These are phyloP conservation scores for Dinothrombium tinctorium DNA, from an alignment of 1,140 invertebrate genomes.

Conservation along the genomic window DNA sequence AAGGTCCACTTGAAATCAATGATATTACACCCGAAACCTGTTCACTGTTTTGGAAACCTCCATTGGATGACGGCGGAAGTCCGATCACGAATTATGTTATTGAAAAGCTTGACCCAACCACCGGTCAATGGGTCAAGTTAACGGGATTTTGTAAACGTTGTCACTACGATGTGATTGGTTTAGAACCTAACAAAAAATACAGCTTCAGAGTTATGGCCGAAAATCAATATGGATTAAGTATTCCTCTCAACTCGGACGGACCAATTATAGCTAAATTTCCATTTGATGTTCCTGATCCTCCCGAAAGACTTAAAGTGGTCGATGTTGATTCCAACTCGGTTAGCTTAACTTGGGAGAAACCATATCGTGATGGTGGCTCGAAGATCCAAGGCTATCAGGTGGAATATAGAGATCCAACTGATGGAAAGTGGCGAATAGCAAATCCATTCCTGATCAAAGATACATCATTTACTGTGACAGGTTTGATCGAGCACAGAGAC, in stretches of 20 bases:
- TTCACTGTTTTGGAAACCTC: constrained; percentile 57
- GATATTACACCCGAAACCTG: constrained; percentile 77
- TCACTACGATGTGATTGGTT: constrained; percentile 53
- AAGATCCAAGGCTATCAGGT: constrained; percentile 54
- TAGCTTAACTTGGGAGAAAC: constrained; percentile 79
- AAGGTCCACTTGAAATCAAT: constrained; percentile 65
- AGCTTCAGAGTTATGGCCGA: constrained; percentile 88
- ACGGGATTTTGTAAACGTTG: constrained; percentile 23
- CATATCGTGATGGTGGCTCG: constrained; percentile 71
- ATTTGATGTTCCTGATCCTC: constrained; percentile 73
- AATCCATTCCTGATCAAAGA: constrained; percentile 44
- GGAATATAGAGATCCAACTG: neutral
- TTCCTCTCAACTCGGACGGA: constrained; percentile 58
- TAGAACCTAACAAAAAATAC: constrained; percentile 75
- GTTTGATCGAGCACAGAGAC: constrained; percentile 77
- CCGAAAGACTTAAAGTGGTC: constrained; percentile 60
- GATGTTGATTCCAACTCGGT: constrained; percentile 91
- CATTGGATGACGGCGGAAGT: constrained; percentile 65
- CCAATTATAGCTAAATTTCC: constrained; percentile 82
- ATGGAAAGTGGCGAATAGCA: constrained; percentile 49
- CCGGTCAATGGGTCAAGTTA: constrained; percentile 15
- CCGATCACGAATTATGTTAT: constrained; percentile 83
- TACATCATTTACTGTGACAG: constrained; percentile 53
- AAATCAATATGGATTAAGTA: constrained; percentile 87
- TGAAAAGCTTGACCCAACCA: constrained; percentile 44